These are phyloP conservation scores for Salticus scenicus DNA, from an alignment of 2,888 invertebrate species.

Conservation along the genomic window DNA sequence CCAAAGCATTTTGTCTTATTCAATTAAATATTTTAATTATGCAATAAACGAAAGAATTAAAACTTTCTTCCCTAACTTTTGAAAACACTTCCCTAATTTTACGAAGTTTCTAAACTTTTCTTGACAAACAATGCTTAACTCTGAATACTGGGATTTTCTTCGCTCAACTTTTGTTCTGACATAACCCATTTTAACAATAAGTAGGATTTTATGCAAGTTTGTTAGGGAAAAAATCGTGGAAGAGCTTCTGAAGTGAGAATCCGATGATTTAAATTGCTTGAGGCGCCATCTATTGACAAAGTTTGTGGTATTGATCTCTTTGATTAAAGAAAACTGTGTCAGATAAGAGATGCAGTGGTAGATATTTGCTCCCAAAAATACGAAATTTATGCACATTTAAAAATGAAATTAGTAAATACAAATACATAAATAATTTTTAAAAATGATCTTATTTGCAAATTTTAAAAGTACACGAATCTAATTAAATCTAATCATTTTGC, in stretches of 20 bases:
- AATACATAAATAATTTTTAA: too few species aligned
- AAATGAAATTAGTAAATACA: too few species aligned
- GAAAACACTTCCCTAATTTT: slow-evolving; percentile 9
- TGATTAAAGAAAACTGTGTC: neutral
- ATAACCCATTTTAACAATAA: slow-evolving; percentile 3
- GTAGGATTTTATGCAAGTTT: neutral
- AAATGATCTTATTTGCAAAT: too few species aligned
- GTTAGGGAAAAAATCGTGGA: neutral
- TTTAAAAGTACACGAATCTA: too few species aligned
- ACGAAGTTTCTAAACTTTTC: slow-evolving; percentile 3
- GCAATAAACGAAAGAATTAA: slow-evolving; percentile 3
- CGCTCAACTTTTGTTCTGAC: slow-evolving; percentile 9
- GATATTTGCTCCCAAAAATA: too few species aligned
- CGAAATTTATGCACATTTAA: too few species aligned
- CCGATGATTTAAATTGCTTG: neutral
- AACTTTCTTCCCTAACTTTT: slow-evolving; percentile 2
- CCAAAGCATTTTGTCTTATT: neutral
- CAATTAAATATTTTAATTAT: slow-evolving; percentile 19
- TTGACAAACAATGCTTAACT: neutral
- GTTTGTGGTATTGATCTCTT: neutral
- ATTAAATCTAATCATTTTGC: too few species aligned
- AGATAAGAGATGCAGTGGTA: neutral
- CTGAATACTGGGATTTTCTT: neutral
- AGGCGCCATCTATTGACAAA: neutral
- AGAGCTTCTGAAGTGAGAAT: neutral